Base-by-base conservation (phyloP, 1,140 invertebrate species). In the Drosophila tani region DNA sequence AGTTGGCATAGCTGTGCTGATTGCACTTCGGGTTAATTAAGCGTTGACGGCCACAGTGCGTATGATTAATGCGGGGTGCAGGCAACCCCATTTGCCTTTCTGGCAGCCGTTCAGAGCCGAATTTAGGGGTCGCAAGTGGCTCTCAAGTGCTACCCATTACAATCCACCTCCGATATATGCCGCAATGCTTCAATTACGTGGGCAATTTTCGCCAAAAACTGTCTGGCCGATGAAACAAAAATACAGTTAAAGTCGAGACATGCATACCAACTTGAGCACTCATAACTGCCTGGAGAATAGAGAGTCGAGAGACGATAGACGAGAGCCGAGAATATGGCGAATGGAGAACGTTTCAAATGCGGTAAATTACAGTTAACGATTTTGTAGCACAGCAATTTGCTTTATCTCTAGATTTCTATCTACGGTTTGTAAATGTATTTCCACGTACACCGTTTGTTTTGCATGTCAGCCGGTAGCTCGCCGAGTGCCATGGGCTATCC, bases 301-400 rank as follows among this genome's bases (percentile, higher is more conserved):
- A 46, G 38, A 66, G 8, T 32, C 29, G 29, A 35, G 11, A 35
- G 32, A 9, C 32, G 32, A 35, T 32, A 9, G 32, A 2, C 32
- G 32, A 32, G 51, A 9, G 17, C 12, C 12, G 17, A 21, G 51
- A 21, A 21, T 21, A 58, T 64, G 56, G 17, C 46, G 47, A 86
- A 73, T 59, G 63, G 65, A 75, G 64, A 68, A 67, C 85, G 66
- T 87, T 87, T 73, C 67, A 68, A 90, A 90, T 90, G 79, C 85
- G 81, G 81, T 90, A 90, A 90, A 90, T 90, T 90, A 90, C 85
- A 85, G 81, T 85, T 90, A 90, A 90, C 85, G 81, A 90, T 90
- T 90, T 90, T 90, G 86, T 90, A 90, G 86, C 85, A 82, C 81
- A 85, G 85, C 85, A 90, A 90, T 90, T 90, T 90, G 79, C 86